A percentile compares a stretch with the other conserved stretches of the same genome.
These are phyloP conservation scores for Mesorhabditis sp. DNA, from an alignment of 2,888 invertebrate genomes.

Conservation along the genomic window DNA sequence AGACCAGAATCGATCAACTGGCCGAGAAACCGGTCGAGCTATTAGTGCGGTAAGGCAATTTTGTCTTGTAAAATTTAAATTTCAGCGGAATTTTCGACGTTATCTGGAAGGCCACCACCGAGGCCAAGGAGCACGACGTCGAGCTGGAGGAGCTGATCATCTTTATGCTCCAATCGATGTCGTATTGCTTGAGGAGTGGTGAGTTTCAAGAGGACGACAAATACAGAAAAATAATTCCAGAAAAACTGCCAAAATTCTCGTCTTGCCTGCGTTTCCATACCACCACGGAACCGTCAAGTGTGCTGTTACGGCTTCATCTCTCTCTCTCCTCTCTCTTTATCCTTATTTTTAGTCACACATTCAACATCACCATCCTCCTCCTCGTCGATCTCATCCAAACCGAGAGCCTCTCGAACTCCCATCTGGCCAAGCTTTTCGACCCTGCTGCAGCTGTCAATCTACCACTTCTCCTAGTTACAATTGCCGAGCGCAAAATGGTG, in stretches of 20 bases:
- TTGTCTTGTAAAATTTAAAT: neutral
- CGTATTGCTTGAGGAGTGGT: neutral
- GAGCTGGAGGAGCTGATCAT: neutral
- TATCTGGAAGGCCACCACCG: neutral
- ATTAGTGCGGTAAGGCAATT: neutral
- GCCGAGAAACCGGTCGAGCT: conserved; percentile 3
- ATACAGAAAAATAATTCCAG: neutral
- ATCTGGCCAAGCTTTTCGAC: neutral
- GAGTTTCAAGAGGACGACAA: neutral
- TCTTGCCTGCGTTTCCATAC: neutral
- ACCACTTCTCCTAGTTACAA: neutral
- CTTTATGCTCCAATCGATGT: neutral
- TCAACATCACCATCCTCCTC: neutral
- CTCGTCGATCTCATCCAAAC: neutral
- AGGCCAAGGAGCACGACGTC: neutral
- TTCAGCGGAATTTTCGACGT: conserved; percentile 1
- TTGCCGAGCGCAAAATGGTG: neutral
- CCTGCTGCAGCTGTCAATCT: neutral
- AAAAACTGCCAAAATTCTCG: conserved; percentile 1
- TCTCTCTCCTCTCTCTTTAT: conserved; percentile 4
- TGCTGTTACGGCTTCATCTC: neutral
- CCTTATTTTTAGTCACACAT: neutral
- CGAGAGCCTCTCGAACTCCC: conserved; percentile 5
- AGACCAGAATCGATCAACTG: neutral
- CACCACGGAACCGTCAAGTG: neutral